Conservation (phyloP, 1,140 invertebrate species). For the Dreissena polymorpha region DNA sequence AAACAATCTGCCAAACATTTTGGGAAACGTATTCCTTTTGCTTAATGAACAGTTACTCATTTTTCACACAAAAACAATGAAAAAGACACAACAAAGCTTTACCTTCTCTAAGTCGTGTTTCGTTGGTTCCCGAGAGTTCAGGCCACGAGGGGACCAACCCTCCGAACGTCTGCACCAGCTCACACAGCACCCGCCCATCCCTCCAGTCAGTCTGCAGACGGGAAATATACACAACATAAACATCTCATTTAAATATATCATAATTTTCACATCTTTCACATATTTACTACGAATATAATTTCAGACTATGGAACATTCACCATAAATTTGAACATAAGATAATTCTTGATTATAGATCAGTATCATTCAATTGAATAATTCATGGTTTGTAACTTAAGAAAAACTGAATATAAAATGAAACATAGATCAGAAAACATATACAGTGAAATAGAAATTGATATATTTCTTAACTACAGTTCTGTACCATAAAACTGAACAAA, state of each 20-base stretch:
- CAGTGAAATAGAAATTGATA: conserved; percentile 91
- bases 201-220: conserved; percentile 94
- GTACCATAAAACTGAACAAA: too few species aligned
- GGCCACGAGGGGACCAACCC: conserved; percentile 40
- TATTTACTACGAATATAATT: background rate
- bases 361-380: background rate
- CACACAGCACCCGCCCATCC: conserved; percentile 92
- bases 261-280: background rate
- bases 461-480: conserved; percentile 60
- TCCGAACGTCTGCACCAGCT: conserved; percentile 84
- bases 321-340: too few species aligned
- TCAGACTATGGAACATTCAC: too few species aligned
- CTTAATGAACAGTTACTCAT: too few species aligned
- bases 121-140: conserved; percentile 26
- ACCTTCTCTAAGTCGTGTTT: conserved; percentile 35
- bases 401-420: background rate
- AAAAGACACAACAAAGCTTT: background rate
- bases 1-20: too few species aligned
- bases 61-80: background rate
- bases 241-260: background rate
- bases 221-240: background rate
- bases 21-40: too few species aligned
- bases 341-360: too few species aligned
- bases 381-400: too few species aligned
- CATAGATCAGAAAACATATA: conserved; percentile 80